Percentiles rank a stretch among this genome's conserved stretches.
Conservation (phyloP, 1,140 invertebrate genomes). For the Drosophila lacertosa region DNA sequence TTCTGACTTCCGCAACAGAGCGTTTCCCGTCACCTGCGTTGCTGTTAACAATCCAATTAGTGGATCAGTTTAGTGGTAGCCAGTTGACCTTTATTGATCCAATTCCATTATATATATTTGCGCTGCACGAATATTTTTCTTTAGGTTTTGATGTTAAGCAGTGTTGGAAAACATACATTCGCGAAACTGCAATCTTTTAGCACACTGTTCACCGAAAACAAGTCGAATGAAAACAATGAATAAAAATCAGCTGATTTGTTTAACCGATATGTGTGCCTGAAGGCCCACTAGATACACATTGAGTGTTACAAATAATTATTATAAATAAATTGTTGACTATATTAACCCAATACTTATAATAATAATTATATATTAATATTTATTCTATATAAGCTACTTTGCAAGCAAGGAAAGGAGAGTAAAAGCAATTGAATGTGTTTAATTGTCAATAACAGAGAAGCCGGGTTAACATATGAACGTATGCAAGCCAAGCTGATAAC, state of each 20-base stretch:
- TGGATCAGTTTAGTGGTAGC: constrained; percentile 15
- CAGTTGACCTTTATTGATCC: constrained; percentile 41
- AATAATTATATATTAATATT: neutral
- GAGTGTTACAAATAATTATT: neutral
- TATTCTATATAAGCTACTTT: neutral
- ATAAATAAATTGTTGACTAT: too few relatives aligned
- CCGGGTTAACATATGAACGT: neutral
- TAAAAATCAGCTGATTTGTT: constrained; percentile 26
- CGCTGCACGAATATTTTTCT: constrained; percentile 42
- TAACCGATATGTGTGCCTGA: constrained; percentile 19
- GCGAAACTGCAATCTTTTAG: constrained; percentile 12
- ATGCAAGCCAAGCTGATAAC: neutral
- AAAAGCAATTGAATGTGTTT: neutral
- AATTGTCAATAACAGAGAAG: neutral
- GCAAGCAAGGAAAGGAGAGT: too few relatives aligned
- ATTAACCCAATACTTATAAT: neutral
- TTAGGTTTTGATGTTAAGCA: constrained; percentile 18
- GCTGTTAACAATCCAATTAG: constrained; percentile 35
- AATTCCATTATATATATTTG: constrained; percentile 44
- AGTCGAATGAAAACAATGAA: constrained; percentile 20
- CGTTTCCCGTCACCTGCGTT: constrained; percentile 16
- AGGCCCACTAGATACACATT: too few relatives aligned
- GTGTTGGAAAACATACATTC: constrained; percentile 14
- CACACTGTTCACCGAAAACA: constrained; percentile 9
- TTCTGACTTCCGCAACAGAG: constrained; percentile 19